Percentiles rank a stretch among this genome's conserved stretches.
Evolutionary conservation across 2,797 vertebrate species (phyloP).

Genomic region (Fratercula arctica): DNA sequence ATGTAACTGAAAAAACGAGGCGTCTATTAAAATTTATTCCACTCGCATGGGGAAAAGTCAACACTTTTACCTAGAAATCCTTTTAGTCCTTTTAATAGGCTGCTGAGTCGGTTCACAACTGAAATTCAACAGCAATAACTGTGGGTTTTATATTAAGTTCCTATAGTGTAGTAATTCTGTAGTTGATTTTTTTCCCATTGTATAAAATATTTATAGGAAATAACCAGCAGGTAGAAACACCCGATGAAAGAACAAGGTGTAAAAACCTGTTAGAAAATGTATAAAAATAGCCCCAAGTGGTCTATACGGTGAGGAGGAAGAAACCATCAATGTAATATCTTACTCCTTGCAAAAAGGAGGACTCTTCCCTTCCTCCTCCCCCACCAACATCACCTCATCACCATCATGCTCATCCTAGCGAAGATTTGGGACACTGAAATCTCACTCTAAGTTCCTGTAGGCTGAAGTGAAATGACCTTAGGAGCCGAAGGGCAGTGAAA

Average conservation of each 20-base stretch:
- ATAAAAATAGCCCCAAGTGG: background rate
- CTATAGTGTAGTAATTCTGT: background rate
- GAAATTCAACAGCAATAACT: background rate
- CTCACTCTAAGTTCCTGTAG: fast-evolving
- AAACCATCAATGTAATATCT: background rate
- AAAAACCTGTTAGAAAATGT: background rate
- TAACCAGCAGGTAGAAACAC: background rate
- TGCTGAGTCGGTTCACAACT: background rate
- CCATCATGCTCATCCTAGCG: background rate
- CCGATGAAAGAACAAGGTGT: background rate
- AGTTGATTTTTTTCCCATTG: background rate
- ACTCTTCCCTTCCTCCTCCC: background rate
- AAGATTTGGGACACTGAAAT: background rate
- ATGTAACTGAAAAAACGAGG: background rate
- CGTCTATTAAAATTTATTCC: background rate
- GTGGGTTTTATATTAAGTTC: background rate
- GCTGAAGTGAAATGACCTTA: background rate
- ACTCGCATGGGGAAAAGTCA: background rate
- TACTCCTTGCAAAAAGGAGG: background rate
- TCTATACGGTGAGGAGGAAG: background rate
- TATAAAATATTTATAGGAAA: background rate
- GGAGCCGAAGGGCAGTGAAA: background rate
- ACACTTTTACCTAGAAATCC: background rate
- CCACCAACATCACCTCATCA: background rate
- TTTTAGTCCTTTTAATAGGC: background rate